Conservation (phyloP, 2,888 invertebrate genomes). For the Craniophora ligustri region DNA sequence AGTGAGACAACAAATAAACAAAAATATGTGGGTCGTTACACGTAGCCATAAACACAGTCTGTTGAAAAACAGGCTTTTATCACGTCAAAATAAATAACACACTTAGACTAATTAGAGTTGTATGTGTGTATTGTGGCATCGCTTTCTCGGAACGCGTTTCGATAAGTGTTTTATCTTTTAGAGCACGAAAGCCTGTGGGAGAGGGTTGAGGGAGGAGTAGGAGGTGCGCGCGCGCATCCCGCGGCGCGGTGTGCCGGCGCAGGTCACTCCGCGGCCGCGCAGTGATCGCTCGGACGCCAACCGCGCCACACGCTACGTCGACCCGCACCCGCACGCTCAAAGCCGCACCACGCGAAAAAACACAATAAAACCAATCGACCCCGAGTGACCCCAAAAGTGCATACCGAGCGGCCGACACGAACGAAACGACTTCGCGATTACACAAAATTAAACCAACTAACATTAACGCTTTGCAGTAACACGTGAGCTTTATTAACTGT, state of each 20-base stretch:
- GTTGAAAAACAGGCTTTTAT: conserved; percentile 53
- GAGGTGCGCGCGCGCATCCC: conserved; percentile 56
- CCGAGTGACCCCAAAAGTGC: conserved; percentile 81
- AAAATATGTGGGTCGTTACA: conserved; percentile 30
- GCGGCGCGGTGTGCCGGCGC: conserved; percentile 33
- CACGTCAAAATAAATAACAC: conserved; percentile 70
- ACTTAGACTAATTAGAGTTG: conserved; percentile 70
- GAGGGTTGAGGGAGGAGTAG: conserved; percentile 63
- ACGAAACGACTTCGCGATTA: conserved; percentile 81
- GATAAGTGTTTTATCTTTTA: conserved; percentile 63
- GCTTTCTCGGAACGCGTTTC: conserved; percentile 74
- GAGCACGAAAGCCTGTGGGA: conserved; percentile 70
- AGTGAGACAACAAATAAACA: conserved; percentile 20
- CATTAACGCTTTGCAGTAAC: conserved; percentile 72
- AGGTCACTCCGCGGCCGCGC: conserved; percentile 42
- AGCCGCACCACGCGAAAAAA: conserved; percentile 59
- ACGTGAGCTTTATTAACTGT: conserved; percentile 77
- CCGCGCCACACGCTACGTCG: conserved; percentile 67
- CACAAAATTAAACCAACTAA: conserved; percentile 65
- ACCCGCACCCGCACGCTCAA: conserved; percentile 43
- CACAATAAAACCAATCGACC: conserved; percentile 72
- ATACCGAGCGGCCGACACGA: conserved; percentile 78
- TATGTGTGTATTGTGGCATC: conserved; percentile 53
- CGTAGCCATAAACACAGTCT: conserved; percentile 40
- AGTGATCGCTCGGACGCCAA: conserved; percentile 82